Conservation (phyloP, 2,797 vertebrate species). For the Enoplosus armatus region DNA sequence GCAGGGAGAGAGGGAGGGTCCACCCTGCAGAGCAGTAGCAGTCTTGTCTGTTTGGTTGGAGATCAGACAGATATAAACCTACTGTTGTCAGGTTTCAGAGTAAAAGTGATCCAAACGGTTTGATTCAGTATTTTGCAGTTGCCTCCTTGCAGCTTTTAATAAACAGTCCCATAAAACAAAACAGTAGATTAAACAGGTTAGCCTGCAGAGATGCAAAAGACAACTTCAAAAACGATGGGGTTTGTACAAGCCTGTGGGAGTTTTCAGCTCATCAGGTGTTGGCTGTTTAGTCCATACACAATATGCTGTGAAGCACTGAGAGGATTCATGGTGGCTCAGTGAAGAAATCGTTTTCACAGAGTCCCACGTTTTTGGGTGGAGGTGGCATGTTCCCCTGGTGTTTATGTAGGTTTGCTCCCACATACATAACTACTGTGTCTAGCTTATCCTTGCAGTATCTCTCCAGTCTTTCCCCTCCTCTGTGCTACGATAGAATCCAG, state of each 20-base stretch:
- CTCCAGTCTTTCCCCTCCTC: not conserved
- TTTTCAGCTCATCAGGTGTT: not conserved
- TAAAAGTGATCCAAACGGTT: not conserved
- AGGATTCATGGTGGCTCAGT: not conserved
- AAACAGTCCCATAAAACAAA: not conserved
- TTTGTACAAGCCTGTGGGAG: not conserved
- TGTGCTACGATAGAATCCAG: not conserved
- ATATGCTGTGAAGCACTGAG: not conserved
- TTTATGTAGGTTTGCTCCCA: not conserved
- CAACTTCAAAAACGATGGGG: not conserved
- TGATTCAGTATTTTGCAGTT: too few relatives aligned
- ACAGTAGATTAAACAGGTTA: not conserved
- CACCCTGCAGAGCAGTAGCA: too few relatives aligned
- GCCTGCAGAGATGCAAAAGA: not conserved
- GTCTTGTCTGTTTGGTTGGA: not conserved
- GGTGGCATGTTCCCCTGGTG: not conserved
- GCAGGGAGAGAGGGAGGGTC: not conserved
- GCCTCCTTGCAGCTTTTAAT: constrained; percentile 1
- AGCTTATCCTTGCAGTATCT: not conserved
- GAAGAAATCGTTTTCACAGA: not conserved
- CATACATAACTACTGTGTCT: not conserved
- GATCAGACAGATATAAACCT: not conserved
- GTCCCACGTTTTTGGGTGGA: not conserved
- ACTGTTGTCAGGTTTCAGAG: not conserved
- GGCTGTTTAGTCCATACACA: not conserved